phyloP scores from a whole-genome alignment of 1,140 invertebrate species.

The Drosophila subpulchrella region DNA sequence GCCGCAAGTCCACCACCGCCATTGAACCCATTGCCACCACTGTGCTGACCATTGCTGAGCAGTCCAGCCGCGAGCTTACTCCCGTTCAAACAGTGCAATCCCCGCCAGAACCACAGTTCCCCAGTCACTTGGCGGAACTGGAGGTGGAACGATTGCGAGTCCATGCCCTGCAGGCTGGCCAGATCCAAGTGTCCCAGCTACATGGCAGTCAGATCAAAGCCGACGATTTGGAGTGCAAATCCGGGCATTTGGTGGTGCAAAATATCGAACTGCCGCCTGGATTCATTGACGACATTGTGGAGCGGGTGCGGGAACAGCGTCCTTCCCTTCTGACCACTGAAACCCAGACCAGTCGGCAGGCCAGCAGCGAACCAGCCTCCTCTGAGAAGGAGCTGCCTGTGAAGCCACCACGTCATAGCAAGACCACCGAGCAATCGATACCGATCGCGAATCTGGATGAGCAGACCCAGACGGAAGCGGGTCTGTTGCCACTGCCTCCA shows the following conservation, averaged over 20 bases:
- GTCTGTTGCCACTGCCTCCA: slow-evolving; percentile 86
- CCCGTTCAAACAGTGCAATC: slow-evolving; percentile 54
- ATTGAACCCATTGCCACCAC: slow-evolving; percentile 46
- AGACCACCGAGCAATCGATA: slow-evolving; percentile 65
- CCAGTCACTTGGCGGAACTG: slow-evolving; percentile 87
- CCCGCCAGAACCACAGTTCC: slow-evolving; percentile 40
- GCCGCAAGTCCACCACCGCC: slow-evolving; percentile 69
- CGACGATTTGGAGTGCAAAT: slow-evolving; percentile 86
- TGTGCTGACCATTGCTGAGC: slow-evolving; percentile 48
- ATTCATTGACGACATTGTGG: slow-evolving; percentile 87
- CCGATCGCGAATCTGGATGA: slow-evolving; percentile 62
- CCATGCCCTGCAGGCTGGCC: slow-evolving; percentile 90
- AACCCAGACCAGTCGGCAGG: slow-evolving; percentile 75
- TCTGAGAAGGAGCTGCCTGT: slow-evolving; percentile 64
- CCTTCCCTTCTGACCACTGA: slow-evolving; percentile 57
- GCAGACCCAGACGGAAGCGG: slow-evolving; percentile 84
- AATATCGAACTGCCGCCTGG: slow-evolving; percentile 88
- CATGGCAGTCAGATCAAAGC: slow-evolving; percentile 88
- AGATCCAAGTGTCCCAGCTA: slow-evolving; percentile 91
- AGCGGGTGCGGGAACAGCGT: slow-evolving; percentile 76
- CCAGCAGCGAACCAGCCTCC: slow-evolving; percentile 62
- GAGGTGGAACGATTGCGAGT: slow-evolving; percentile 91
- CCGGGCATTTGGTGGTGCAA: slow-evolving; percentile 87
- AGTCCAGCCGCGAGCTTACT: slow-evolving; percentile 56
- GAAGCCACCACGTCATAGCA: slow-evolving; percentile 71